These are phyloP conservation scores for Cactoblastis cactorum DNA, from an alignment of 2,888 invertebrate species.

Conservation along the genomic window DNA sequence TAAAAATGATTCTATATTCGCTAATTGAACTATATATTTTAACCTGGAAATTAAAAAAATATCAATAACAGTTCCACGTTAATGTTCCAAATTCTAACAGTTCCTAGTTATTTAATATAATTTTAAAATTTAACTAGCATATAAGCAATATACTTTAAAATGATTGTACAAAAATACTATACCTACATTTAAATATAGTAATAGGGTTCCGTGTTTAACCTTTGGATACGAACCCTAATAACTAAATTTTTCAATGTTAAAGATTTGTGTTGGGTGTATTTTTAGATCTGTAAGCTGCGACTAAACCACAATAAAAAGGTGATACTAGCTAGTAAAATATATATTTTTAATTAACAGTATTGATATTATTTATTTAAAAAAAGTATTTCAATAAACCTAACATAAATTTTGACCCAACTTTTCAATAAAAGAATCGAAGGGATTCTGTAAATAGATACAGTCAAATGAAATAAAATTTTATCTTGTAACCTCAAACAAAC, in stretches of 20 bases:
- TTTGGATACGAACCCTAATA: too few species aligned
- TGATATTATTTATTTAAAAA: background rate
- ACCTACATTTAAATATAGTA: too few species aligned
- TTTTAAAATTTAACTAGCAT: too few species aligned
- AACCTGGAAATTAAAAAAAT: constrained; percentile 12
- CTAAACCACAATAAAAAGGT: too few species aligned
- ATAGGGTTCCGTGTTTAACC: too few species aligned
- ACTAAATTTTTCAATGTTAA: too few species aligned
- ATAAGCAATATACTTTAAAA: too few species aligned
- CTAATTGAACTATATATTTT: constrained; percentile 30
- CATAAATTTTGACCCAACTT: background rate
- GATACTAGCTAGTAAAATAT: too few species aligned
- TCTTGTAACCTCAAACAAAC: background rate
- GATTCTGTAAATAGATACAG: background rate
- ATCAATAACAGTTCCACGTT: constrained; percentile 15
- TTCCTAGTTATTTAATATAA: too few species aligned
- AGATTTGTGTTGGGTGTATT: background rate
- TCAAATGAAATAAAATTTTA: background rate
- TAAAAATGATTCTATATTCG: constrained; percentile 27
- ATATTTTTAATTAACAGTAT: too few species aligned
- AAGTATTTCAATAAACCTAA: background rate
- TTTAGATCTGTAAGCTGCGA: background rate
- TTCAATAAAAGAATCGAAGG: background rate
- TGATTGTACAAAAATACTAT: too few species aligned
- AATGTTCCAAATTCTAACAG: too few species aligned